Conservation (phyloP, 2,888 invertebrate species). For the Lithophane semibrunnea region DNA sequence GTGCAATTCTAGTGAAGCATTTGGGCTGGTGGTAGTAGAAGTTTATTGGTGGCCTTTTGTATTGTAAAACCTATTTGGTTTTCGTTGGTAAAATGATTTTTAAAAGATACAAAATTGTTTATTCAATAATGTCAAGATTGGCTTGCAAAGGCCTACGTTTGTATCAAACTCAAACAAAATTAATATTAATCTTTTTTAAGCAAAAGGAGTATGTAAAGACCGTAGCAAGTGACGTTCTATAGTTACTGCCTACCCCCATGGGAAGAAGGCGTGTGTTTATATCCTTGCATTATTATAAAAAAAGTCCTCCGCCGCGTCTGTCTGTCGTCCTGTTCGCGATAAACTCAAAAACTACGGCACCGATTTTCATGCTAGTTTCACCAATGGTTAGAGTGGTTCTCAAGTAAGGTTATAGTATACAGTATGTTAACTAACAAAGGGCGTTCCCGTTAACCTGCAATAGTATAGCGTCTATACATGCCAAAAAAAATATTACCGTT, state of each 20-base stretch:
- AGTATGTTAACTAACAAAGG: no score
- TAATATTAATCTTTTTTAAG: background rate
- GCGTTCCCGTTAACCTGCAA: no score
- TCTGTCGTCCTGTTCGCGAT: no score
- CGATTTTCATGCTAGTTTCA: no score
- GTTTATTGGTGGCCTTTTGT: background rate
- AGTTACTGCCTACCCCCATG: background rate
- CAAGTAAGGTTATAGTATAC: no score
- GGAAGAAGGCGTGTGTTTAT: background rate
- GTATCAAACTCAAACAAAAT: background rate
- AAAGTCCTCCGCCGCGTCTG: no score
- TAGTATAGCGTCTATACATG: no score
- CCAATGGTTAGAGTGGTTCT: no score
- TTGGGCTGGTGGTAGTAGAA: background rate
- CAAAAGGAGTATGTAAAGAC: background rate
- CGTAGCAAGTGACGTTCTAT: background rate
- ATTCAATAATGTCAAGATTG: background rate
- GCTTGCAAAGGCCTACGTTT: background rate
- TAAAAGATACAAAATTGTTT: background rate
- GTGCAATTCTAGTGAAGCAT: slow-evolving; percentile 31
- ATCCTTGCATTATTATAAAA: no score
- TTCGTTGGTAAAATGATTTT: background rate
- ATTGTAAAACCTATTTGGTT: background rate
- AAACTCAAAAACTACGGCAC: no score
- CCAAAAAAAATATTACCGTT: no score